phyloP scores from a whole-genome alignment of 2,797 vertebrate species.

The Amphiprion clarkii region DNA sequence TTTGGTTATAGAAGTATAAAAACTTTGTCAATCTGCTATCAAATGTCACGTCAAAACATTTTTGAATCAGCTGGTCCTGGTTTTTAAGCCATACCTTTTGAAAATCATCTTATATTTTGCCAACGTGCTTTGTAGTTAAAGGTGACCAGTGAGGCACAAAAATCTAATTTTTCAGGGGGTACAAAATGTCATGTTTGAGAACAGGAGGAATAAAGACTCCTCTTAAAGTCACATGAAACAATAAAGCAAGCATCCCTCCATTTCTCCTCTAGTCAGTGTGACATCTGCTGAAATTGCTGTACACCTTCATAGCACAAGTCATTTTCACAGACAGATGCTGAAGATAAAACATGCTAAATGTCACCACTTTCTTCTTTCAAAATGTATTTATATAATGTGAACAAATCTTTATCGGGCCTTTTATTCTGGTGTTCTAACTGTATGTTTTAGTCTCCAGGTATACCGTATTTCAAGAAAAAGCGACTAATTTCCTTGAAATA shows the following conservation, averaged over 20 bases:
- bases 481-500: too few species aligned
- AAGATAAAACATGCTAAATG: constrained; percentile 70
- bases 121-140: constrained; percentile 44
- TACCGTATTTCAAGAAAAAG: too few species aligned
- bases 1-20: neutral
- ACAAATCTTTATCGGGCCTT: constrained; percentile 22
- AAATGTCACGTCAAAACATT: constrained; percentile 39
- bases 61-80: neutral
- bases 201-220: constrained; percentile 36
- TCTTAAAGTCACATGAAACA: constrained; percentile 53
- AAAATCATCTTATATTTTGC: constrained; percentile 15
- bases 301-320: constrained; percentile 31
- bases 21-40: constrained; percentile 7
- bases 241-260: constrained; percentile 33
- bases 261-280: constrained; percentile 60
- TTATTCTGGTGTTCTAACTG: constrained; percentile 36
- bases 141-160: constrained; percentile 37
- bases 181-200: constrained; percentile 71
- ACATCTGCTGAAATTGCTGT: constrained; percentile 43
- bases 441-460: constrained; percentile 16
- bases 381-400: constrained; percentile 49
- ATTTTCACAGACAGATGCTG: constrained; percentile 48
- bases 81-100: constrained; percentile 23
- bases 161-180: constrained; percentile 45
- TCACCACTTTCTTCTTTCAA: constrained; percentile 45